Evolutionary conservation across 2,888 invertebrate species (phyloP).

Genomic region (Orchesellides sinensis): DNA sequence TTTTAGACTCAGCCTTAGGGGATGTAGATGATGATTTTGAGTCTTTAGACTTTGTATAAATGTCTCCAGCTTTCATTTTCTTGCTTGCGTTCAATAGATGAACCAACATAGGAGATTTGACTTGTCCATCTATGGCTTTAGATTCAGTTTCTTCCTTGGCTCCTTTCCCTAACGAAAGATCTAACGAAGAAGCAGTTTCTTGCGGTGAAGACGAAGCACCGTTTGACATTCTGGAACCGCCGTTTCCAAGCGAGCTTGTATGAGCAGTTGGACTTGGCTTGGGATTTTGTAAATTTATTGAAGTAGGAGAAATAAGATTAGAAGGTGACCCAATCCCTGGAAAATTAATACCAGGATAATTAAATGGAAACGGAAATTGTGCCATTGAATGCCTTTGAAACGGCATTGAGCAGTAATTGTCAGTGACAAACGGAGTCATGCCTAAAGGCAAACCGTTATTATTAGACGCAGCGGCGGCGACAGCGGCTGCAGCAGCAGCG

Average conservation of each 20-base stretch:
- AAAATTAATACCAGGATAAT: constrained; percentile 10
- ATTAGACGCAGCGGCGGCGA: neutral
- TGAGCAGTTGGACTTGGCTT: too few species aligned
- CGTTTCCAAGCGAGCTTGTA: neutral
- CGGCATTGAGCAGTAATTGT: constrained; percentile 60
- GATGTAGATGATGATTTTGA: neutral
- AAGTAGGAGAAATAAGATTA: too few species aligned
- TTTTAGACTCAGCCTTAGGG: neutral
- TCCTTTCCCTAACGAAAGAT: constrained; percentile 3
- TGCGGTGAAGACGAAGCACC: neutral
- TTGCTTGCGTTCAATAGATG: neutral
- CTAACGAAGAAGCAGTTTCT: neutral
- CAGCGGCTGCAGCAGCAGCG: constrained; percentile 6
- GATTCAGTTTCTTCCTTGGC: neutral
- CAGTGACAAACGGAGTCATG: constrained; percentile 63
- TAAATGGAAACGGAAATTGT: constrained; percentile 17
- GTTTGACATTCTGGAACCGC: neutral
- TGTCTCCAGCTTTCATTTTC: too few species aligned
- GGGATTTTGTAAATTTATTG: too few species aligned
- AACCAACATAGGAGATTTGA: neutral
- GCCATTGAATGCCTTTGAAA: neutral
- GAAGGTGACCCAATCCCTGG: neutral
- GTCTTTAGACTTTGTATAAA: too few species aligned
- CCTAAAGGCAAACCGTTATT: constrained; percentile 18
- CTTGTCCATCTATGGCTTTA: neutral